Conservation (phyloP, 2,888 invertebrate genomes). For the Agrochola lota region DNA sequence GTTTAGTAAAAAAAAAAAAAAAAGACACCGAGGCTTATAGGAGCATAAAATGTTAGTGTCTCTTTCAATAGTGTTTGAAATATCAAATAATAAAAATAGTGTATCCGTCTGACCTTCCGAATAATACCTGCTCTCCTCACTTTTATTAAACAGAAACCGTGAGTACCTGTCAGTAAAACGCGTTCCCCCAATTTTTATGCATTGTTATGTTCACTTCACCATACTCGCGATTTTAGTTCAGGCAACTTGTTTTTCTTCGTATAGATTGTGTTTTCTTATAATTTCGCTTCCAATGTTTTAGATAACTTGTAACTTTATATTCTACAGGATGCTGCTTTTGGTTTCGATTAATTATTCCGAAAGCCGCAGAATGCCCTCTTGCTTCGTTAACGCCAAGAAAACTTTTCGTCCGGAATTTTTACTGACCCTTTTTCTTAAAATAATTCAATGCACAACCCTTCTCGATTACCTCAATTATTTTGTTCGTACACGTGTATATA, state of each 20-base stretch:
- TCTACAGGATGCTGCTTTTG: slow-evolving; percentile 12
- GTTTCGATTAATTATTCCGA: slow-evolving; percentile 50
- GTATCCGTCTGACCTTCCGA: not conserved
- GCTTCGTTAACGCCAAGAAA: slow-evolving; percentile 59
- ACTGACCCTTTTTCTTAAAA: slow-evolving; percentile 54
- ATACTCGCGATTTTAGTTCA: not conserved
- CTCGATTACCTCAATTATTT: slow-evolving; percentile 44
- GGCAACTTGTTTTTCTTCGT: not conserved
- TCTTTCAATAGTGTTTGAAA: not conserved
- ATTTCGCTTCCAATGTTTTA: slow-evolving; percentile 10
- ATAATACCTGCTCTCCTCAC: not conserved
- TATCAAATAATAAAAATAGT: not conserved
- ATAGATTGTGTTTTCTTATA: slow-evolving; percentile 15
- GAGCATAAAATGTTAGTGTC: not conserved
- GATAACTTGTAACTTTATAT: slow-evolving; percentile 23
- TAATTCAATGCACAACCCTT: slow-evolving; percentile 41
- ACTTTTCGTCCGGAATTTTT: slow-evolving; percentile 46
- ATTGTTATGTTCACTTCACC: not conserved
- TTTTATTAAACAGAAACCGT: slow-evolving; percentile 9
- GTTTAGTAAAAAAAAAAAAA: no score
- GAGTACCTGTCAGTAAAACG: slow-evolving; percentile 1
- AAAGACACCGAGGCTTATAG: not conserved
- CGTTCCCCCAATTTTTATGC: not conserved
- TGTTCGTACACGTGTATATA: slow-evolving; percentile 5
- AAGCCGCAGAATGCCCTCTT: slow-evolving; percentile 45